Evolutionary conservation across 2,797 vertebrate genomes (phyloP), one percentile per base, ranked within the genome.

Genomic region (Liparis tanakae): DNA sequence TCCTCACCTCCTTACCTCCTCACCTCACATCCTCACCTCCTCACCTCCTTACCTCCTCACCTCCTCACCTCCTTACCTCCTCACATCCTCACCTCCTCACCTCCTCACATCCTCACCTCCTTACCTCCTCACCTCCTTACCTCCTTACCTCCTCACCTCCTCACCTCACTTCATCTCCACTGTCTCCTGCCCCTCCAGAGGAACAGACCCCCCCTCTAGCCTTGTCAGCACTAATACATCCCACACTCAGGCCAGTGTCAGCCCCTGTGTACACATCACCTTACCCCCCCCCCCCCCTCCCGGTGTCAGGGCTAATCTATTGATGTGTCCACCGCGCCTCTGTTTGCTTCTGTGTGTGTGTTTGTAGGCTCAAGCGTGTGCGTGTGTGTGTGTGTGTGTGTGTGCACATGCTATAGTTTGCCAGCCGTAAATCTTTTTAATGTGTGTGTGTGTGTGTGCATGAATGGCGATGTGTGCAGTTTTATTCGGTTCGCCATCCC

Each of bases 141-240:
- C 15, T 46, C 13, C 46, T n/a, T 13, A 4, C 39, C 62, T 44
- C 43, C 7, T n/a, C n/a, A n/a, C n/a, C n/a, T n/a, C n/a, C n/a
- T n/a, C n/a, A n/a, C n/a, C n/a, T n/a, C n/a, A 22, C 50, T 58
- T 75, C 1, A 50, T 71, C 65, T 63, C 20, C 50, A 30, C 39
- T 72, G 5, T 59, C 10, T 64, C 39, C 48, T 58, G 37, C 30
- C 33, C n/a, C 65, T 61, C 69, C 81, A 81, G 51, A 75, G 43
- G 65, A 1, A 43, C 30, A 48, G n/a, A 69, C 78, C 66, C 54
- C 82, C 82, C 76, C 73, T 78, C 87, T 90, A 89, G 90, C 91
- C 91, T 90, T 91, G 92, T 93, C 92, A 91, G 87, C 84, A 85
- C 85, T 86, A 87, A 91, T 91, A 87, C 88, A 90, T 92, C 87